Percentiles rank a stretch among this genome's conserved stretches.
These are phyloP conservation scores for Lasioglossum calceatum DNA, from an alignment of 2,888 invertebrate species.

Conservation along the genomic window DNA sequence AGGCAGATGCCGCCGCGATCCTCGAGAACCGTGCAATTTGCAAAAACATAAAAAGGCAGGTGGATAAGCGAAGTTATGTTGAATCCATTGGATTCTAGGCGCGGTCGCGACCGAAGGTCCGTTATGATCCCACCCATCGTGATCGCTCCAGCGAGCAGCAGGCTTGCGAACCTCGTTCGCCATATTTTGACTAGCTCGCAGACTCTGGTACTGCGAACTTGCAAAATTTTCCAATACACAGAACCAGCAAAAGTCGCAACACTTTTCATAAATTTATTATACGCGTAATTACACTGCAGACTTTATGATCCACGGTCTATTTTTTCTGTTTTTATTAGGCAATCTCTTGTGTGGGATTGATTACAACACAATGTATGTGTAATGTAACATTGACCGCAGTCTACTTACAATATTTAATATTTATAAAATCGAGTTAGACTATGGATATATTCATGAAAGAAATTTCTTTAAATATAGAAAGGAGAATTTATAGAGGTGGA, in stretches of 20 bases:
- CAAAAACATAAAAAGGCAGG: conserved; percentile 65
- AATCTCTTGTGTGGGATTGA: no score
- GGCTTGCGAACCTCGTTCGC: conserved; percentile 45
- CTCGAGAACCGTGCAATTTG: conserved; percentile 47
- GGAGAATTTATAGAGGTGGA: neutral
- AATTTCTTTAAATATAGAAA: neutral
- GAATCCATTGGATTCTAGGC: conserved; percentile 78
- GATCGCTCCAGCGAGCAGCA: conserved; percentile 65
- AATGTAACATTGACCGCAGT: no score
- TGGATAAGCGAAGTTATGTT: conserved; percentile 68
- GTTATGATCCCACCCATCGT: conserved; percentile 76
- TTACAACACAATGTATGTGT: no score
- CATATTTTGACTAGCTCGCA: conserved; percentile 25
- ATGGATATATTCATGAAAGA: neutral
- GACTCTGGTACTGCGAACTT: neutral
- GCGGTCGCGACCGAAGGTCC: conserved; percentile 76
- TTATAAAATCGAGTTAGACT: neutral
- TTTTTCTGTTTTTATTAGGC: no score
- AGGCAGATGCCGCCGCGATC: conserved; percentile 67
- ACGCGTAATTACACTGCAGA: neutral
- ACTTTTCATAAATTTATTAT: neutral
- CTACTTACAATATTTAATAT: neutral
- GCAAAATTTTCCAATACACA: neutral
- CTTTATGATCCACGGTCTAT: neutral
- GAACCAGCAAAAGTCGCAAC: neutral